phyloP scores from a whole-genome alignment of 2,113 vertebrate species.

The Athene cunicularia region DNA sequence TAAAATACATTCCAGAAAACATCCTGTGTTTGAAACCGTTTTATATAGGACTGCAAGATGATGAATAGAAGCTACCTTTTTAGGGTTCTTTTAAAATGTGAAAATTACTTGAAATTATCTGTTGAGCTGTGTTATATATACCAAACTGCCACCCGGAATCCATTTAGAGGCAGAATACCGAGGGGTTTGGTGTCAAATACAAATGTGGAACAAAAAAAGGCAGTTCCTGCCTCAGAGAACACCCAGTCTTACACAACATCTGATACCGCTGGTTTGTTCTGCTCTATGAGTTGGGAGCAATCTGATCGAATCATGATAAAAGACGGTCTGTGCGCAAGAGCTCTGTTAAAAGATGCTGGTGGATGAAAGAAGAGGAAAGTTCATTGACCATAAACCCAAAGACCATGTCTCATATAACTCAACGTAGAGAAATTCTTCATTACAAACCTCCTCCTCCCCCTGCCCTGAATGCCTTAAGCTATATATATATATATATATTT shows the following conservation, averaged over 20 bases:
- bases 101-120: background rate
- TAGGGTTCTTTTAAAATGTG: background rate
- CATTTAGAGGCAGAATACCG: background rate
- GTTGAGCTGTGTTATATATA: background rate
- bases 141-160: background rate
- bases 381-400: background rate
- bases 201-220: background rate
- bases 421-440: background rate
- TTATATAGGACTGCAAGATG: background rate
- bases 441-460: background rate
- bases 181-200: background rate
- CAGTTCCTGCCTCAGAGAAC: background rate
- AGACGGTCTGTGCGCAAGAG: background rate
- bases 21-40: background rate
- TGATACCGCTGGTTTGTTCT: background rate
- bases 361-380: background rate
- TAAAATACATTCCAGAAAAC: background rate
- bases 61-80: background rate
- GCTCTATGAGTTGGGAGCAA: background rate
- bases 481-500: background rate
- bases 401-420: background rate
- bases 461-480: background rate
- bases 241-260: background rate
- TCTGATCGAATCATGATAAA: background rate
- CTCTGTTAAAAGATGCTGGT: slow-evolving; percentile 11